phyloP scores from a whole-genome alignment of 2,797 vertebrate genomes.

The Lutjanus argentimaculatus region DNA sequence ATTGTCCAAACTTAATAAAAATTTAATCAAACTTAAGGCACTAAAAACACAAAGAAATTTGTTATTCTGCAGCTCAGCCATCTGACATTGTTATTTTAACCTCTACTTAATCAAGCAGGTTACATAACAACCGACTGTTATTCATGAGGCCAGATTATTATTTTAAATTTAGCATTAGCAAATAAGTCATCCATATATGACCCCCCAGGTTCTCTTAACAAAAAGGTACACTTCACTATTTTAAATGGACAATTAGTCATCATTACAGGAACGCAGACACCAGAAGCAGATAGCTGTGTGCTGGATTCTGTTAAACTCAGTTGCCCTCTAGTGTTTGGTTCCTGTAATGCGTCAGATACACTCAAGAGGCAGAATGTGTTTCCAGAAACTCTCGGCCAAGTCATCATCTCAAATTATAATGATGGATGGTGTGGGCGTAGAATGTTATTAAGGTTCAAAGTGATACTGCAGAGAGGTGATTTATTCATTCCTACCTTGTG shows the following conservation, averaged over 20 bases:
- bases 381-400: conserved; percentile 38
- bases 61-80: conserved; percentile 39
- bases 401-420: conserved; percentile 72
- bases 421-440: conserved; percentile 64
- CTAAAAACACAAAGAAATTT: conserved; percentile 37
- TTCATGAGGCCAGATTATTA: conserved; percentile 48
- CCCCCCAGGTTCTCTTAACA: conserved; percentile 37
- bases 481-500: conserved; percentile 59
- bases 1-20: conserved; percentile 25
- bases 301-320: conserved; percentile 67
- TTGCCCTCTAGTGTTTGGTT: conserved; percentile 80
- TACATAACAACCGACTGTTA: conserved; percentile 43
- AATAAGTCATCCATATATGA: conserved; percentile 51
- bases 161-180: conserved; percentile 46
- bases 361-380: conserved; percentile 19
- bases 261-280: conserved; percentile 37
- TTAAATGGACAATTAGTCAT: conserved; percentile 66
- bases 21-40: conserved; percentile 36
- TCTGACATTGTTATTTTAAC: conserved; percentile 63
- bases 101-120: conserved; percentile 58
- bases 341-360: conserved; percentile 39
- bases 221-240: conserved; percentile 50
- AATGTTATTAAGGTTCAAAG: conserved; percentile 70
- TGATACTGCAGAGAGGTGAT: conserved; percentile 60
- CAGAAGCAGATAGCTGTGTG: conserved; percentile 3